These are phyloP conservation scores for Amphipyra tragopoginis DNA, from an alignment of 2,888 invertebrate genomes.

Conservation along the genomic window DNA sequence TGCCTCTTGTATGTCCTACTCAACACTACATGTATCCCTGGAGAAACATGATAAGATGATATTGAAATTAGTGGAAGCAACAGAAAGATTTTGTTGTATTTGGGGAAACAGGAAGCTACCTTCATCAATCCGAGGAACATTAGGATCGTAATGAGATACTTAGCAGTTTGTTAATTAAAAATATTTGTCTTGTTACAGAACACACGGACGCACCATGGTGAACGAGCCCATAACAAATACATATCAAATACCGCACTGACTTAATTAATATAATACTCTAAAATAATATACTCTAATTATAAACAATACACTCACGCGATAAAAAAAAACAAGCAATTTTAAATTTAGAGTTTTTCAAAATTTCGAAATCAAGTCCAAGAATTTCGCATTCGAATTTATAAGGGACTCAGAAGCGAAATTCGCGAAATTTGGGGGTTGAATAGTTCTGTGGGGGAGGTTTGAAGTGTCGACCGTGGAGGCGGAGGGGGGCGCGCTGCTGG, in stretches of 20 bases:
- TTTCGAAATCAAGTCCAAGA: not conserved
- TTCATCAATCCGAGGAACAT: too few species aligned
- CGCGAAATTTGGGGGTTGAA: conserved; percentile 16
- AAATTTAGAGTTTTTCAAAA: conserved; percentile 5
- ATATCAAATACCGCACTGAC: conserved; percentile 88
- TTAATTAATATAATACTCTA: conserved; percentile 40
- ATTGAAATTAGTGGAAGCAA: too few species aligned
- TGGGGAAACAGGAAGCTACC: too few species aligned
- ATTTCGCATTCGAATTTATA: not conserved
- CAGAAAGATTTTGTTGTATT: too few species aligned
- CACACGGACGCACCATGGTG: conserved; percentile 79
- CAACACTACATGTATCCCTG: too few species aligned
- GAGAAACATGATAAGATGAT: too few species aligned
- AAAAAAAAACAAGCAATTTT: conserved; percentile 23
- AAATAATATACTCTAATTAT: conserved; percentile 39
- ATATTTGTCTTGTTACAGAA: conserved; percentile 75
- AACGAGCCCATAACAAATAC: conserved; percentile 74
- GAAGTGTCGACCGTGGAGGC: conserved; percentile 86
- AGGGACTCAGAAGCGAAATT: not conserved
- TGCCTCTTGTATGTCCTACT: too few species aligned
- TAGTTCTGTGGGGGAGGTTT: conserved; percentile 61
- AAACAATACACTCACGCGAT: conserved; percentile 34
- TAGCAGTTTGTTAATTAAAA: too few species aligned
- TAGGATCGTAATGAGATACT: too few species aligned
- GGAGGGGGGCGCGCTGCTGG: conserved; percentile 90